Conservation (phyloP, 2,113 vertebrate species). For the Regulus satrapa region DNA sequence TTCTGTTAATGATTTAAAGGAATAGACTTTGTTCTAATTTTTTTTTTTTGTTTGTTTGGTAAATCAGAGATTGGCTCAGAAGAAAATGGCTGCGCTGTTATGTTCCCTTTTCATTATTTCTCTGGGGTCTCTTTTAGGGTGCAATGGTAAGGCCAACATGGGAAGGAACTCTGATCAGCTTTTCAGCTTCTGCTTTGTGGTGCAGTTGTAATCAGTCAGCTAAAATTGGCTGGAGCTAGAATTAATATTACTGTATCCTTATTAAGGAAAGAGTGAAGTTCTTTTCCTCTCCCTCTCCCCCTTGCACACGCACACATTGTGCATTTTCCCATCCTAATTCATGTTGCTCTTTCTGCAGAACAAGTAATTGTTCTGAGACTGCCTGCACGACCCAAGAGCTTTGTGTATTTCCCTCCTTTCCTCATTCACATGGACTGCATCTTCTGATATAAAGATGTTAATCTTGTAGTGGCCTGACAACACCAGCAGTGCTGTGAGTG, state of each 20-base stretch:
- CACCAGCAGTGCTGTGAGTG: not conserved
- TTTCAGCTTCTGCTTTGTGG: not conserved
- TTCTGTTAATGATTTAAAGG: constrained; percentile 44
- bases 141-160: not conserved
- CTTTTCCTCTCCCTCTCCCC: not conserved
- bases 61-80: not conserved
- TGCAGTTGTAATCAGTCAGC: not conserved
- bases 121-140: not conserved
- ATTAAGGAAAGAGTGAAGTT: not conserved
- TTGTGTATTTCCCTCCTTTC: not conserved
- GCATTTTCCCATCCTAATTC: not conserved
- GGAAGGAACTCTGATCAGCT: not conserved
- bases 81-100: not conserved
- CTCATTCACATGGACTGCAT: not conserved
- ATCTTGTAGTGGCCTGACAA: not conserved
- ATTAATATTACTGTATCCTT: not conserved
- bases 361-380: constrained; percentile 17
- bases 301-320: accelerated
- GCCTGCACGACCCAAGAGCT: not conserved
- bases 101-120: not conserved
- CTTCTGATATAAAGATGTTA: constrained; percentile 18
- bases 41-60: not conserved
- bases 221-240: not conserved
- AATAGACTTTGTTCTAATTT: not conserved
- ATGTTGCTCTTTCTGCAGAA: not conserved